A percentile compares a stretch with the other conserved stretches of the same genome.
Conservation (phyloP, 2,888 invertebrate species). For the Lasioglossum vierecki region DNA sequence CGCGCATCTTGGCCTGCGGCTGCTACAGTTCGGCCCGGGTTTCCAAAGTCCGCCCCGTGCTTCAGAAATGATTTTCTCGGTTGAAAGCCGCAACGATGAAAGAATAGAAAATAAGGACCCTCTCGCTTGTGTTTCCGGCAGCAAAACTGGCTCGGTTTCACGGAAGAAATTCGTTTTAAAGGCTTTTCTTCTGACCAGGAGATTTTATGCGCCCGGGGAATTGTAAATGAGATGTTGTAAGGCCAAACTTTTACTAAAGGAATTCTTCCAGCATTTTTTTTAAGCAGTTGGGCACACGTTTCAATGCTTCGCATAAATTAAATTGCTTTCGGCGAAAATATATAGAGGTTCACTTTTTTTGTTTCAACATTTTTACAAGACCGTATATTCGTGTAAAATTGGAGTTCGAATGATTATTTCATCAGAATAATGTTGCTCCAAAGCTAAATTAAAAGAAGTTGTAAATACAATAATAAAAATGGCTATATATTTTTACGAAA, state of each 20-base stretch:
- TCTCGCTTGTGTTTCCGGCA: background rate
- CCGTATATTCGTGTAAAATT: background rate
- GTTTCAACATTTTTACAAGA: background rate
- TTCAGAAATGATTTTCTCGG: background rate
- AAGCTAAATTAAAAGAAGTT: no score
- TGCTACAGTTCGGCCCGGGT: no score
- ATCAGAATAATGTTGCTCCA: background rate
- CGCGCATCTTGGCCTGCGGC: background rate
- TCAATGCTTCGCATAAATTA: background rate
- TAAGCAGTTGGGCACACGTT: background rate
- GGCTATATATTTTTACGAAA: background rate
- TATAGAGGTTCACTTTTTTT: background rate
- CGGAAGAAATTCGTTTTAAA: background rate
- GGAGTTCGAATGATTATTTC: background rate
- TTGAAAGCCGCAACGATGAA: conserved; percentile 8
- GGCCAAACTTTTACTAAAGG: background rate
- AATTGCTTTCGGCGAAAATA: background rate
- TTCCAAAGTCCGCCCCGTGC: background rate
- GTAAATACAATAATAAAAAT: background rate
- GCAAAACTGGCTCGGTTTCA: conserved; percentile 8
- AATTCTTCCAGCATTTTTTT: background rate
- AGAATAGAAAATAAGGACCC: background rate
- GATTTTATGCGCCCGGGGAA: background rate
- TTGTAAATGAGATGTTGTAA: background rate
- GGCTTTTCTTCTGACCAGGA: background rate